phyloP scores from a whole-genome alignment of 2,888 invertebrate species.

The Dolichopus griseipennis region DNA sequence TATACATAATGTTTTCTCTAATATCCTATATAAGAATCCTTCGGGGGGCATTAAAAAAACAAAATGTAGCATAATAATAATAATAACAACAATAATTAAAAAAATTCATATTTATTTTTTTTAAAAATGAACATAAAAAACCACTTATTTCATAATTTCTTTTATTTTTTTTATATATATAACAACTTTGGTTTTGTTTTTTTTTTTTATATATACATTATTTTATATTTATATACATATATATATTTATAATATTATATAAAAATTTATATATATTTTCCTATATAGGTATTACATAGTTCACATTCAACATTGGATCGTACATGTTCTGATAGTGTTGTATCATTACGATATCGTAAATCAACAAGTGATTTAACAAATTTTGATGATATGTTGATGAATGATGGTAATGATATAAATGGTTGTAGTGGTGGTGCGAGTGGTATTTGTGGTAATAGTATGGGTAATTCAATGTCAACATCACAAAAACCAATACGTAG shows the following conservation, averaged over 20 bases:
- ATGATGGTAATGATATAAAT: conserved; percentile 22
- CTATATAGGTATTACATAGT: conserved; percentile 36
- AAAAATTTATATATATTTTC: neutral
- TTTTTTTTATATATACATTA: too few species aligned
- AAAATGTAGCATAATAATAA: too few species aligned
- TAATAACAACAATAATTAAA: too few species aligned
- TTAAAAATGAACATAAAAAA: too few species aligned
- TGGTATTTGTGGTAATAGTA: conserved; percentile 18
- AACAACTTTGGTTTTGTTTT: too few species aligned
- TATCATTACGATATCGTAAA: conserved; percentile 52
- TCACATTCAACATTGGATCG: conserved; percentile 43
- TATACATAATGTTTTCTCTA: too few species aligned
- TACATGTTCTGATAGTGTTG: conserved; percentile 42
- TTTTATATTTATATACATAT: neutral
- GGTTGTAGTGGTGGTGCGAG: conserved; percentile 19
- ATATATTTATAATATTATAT: neutral
- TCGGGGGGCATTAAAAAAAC: too few species aligned
- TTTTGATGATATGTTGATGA: conserved; percentile 26
- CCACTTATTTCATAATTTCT: too few species aligned
- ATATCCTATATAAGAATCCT: too few species aligned
- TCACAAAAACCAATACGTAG: conserved; percentile 57
- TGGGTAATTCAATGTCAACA: conserved; percentile 51
- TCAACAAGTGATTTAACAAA: conserved; percentile 68
- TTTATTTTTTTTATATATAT: too few species aligned
- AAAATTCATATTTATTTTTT: too few species aligned